These are phyloP conservation scores for Myotis daubentonii DNA, from an alignment of 2,797 vertebrate genomes.

Conservation along the genomic window DNA sequence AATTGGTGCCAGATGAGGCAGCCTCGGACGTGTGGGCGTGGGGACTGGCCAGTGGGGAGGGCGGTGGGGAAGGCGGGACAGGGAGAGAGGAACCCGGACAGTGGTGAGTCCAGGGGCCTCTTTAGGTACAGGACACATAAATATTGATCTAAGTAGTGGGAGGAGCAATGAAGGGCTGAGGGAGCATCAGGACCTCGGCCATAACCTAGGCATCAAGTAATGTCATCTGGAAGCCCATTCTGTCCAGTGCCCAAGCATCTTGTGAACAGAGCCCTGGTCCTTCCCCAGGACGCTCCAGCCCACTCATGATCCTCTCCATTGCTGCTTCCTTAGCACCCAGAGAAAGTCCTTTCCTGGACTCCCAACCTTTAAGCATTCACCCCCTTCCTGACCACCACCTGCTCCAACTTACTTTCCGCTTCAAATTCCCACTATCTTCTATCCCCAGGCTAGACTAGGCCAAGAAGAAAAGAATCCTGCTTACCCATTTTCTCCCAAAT, in stretches of 20 bases:
- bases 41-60: conserved; percentile 74
- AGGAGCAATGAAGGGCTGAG: neutral
- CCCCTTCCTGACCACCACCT: neutral
- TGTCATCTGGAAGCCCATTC: neutral
- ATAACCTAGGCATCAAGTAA: neutral
- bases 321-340: neutral
- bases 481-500: neutral
- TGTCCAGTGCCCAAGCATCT: neutral
- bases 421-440: neutral
- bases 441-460: neutral
- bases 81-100: conserved; percentile 63
- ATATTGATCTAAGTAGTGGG: conserved; percentile 33
- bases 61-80: conserved; percentile 71
- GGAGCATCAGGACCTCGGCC: neutral
- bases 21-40: conserved; percentile 73
- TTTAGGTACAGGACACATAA: conserved; percentile 59
- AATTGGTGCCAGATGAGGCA: conserved; percentile 74
- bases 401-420: neutral
- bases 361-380: neutral
- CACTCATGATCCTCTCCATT: neutral
- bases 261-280: neutral
- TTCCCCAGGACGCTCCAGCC: neutral
- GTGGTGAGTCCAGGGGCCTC: conserved; percentile 68
- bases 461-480: neutral
- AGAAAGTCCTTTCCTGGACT: neutral